phyloP scores from a whole-genome alignment of 2,888 invertebrate genomes.

The Cataglyphis altisquamis region DNA sequence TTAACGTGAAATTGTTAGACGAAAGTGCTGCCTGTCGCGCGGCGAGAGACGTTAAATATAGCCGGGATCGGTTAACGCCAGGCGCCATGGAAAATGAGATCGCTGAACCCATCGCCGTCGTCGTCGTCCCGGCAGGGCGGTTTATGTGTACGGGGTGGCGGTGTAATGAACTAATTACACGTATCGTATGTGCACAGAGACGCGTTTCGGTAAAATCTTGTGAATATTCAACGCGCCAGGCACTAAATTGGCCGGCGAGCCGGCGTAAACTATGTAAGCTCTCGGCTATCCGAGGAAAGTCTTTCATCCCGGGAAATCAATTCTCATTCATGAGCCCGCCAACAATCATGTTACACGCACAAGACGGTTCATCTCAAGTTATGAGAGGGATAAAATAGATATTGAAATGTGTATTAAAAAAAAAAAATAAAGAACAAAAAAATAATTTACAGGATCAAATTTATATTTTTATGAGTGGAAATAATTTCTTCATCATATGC shows the following conservation, averaged over 20 bases:
- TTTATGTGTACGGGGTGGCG: constrained; percentile 31
- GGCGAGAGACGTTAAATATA: constrained; percentile 34
- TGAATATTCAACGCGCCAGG: constrained; percentile 62
- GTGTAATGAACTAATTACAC: constrained; percentile 62
- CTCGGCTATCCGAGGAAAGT: constrained; percentile 11
- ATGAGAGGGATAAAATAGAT: background rate
- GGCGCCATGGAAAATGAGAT: constrained; percentile 55
- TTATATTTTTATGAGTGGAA: background rate
- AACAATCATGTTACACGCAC: constrained; percentile 4
- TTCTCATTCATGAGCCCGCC: constrained; percentile 44
- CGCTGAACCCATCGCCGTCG: constrained; percentile 38
- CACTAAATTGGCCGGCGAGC: constrained; percentile 59
- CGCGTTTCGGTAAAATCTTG: constrained; percentile 37
- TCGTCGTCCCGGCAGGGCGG: constrained; percentile 18
- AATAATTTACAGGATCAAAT: background rate
- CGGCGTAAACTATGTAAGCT: constrained; percentile 18
- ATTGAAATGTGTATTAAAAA: background rate
- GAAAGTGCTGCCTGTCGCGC: constrained; percentile 10
- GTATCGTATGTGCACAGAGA: constrained; percentile 36
- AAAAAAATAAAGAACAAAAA: background rate
- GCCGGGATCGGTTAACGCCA: constrained; percentile 37
- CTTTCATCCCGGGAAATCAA: constrained; percentile 42
- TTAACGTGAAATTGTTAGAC: constrained; percentile 53
- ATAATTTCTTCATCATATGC: background rate
- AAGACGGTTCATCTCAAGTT: background rate